phyloP scores from a whole-genome alignment of 1,140 invertebrate species.

The Lamellibrachia luymesi region DNA sequence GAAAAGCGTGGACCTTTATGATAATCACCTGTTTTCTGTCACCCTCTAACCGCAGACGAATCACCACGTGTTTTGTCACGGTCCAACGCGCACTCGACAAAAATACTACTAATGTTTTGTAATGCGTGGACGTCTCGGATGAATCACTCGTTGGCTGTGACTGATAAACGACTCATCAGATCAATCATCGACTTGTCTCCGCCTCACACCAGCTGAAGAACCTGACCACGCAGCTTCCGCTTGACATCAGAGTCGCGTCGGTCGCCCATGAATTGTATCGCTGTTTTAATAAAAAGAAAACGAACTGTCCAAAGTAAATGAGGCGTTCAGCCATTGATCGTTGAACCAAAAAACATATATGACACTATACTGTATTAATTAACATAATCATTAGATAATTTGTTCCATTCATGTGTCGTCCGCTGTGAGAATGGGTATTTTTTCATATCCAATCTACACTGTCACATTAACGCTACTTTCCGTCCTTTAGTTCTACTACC shows the following conservation, averaged over 20 bases:
- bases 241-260: not conserved
- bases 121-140: not conserved
- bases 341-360: too few relatives aligned
- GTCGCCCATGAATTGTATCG: not conserved
- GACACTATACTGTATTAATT: too few relatives aligned
- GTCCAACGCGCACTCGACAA: not conserved
- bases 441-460: too few relatives aligned
- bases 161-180: not conserved
- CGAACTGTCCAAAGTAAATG: not conserved
- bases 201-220: not conserved
- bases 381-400: too few relatives aligned
- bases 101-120: not conserved
- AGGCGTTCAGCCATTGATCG: too few relatives aligned
- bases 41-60: not conserved
- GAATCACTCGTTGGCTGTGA: not conserved
- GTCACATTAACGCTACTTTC: too few relatives aligned
- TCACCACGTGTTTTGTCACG: not conserved
- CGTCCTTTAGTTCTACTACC: too few relatives aligned
- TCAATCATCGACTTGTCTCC: not conserved
- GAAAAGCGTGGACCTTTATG: not conserved
- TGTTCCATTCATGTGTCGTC: too few relatives aligned
- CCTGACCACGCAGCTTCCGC: not conserved
- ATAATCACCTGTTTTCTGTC: not conserved
- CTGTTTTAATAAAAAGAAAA: not conserved
- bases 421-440: too few relatives aligned